These are phyloP conservation scores for Ptychobarbus kaznakovi DNA, from an alignment of 2,797 vertebrate species.

Conservation along the genomic window DNA sequence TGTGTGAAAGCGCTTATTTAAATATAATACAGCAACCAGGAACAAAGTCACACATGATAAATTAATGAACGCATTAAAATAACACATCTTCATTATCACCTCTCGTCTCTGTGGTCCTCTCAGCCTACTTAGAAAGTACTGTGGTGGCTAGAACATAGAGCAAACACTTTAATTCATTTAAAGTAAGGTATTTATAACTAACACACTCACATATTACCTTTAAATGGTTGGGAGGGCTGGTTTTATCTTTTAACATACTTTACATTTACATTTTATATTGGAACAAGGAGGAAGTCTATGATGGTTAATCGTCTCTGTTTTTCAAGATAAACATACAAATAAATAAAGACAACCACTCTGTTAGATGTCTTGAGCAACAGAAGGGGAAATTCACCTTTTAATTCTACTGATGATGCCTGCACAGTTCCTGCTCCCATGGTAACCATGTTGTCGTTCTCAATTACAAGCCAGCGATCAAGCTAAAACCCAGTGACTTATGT, in stretches of 20 bases:
- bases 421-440: constrained; percentile 29
- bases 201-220: background rate
- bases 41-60: constrained; percentile 20
- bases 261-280: background rate
- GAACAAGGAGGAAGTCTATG: background rate
- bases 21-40: constrained; percentile 29
- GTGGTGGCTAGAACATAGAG: background rate
- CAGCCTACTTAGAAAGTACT: constrained; percentile 11
- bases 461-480: constrained; percentile 24
- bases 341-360: background rate
- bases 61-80: constrained; percentile 44
- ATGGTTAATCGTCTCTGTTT: background rate
- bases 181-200: constrained; percentile 5
- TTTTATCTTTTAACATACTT: background rate
- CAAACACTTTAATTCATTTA: background rate
- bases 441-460: constrained; percentile 28
- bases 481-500: background rate
- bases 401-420: background rate
- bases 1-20: constrained; percentile 17
- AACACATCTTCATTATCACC: constrained; percentile 47
- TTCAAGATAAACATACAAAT: constrained; percentile 2
- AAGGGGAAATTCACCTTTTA: constrained; percentile 5
- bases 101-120: constrained; percentile 20
- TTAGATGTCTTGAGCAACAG: background rate
- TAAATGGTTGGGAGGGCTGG: background rate